Evolutionary conservation across 2,888 invertebrate genomes (phyloP).

Genomic region (Abrostola tripartita): DNA sequence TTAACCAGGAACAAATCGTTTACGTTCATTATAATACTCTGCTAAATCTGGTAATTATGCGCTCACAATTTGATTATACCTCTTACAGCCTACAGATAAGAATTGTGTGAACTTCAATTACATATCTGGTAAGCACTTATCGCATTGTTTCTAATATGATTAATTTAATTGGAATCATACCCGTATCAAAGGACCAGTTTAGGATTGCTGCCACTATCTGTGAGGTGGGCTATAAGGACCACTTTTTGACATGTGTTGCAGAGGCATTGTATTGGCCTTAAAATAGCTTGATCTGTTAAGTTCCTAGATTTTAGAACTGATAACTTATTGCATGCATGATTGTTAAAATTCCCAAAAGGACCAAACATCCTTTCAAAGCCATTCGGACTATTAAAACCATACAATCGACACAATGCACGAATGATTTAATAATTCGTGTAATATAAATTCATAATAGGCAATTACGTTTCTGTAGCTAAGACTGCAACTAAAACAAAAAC

Average conservation of each 20-base stretch:
- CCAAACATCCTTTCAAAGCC: constrained; percentile 33
- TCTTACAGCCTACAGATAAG: constrained; percentile 26
- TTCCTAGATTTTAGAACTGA: background rate
- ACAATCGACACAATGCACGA: constrained; percentile 34
- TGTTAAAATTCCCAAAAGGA: background rate
- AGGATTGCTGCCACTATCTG: too few species aligned
- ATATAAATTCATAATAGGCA: constrained; percentile 46
- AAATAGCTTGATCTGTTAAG: too few species aligned
- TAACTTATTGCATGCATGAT: background rate
- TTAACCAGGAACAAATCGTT: constrained; percentile 71
- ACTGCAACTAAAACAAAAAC: constrained; percentile 37
- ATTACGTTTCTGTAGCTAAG: constrained; percentile 34
- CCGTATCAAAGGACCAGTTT: background rate
- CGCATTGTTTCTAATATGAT: background rate
- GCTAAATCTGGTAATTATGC: constrained; percentile 40
- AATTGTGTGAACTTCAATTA: constrained; percentile 26
- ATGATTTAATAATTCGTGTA: constrained; percentile 46
- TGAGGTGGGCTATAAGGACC: background rate
- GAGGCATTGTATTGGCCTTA: background rate
- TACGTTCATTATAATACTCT: constrained; percentile 41
- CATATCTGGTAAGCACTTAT: background rate
- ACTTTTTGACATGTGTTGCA: background rate
- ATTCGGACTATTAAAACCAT: constrained; percentile 19
- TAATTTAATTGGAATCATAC: background rate
- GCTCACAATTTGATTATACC: constrained; percentile 34